Base-by-base conservation (phyloP, 2,113 vertebrate genomes). In the Chauna torquata region DNA sequence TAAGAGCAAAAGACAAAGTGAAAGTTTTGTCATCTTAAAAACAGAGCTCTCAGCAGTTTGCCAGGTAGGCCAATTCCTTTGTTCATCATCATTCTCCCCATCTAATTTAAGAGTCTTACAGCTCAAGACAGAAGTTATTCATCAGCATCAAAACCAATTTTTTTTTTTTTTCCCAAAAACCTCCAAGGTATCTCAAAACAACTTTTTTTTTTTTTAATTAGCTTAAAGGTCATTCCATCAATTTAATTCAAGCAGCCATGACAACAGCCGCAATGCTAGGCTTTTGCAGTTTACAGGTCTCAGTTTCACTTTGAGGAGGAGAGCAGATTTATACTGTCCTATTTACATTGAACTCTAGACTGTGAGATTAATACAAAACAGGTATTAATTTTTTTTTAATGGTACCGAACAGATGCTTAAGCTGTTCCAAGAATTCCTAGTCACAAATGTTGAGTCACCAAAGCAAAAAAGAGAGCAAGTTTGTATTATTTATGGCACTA, bases 371-470 rank as follows among this genome's bases (percentile, higher is more conserved):
- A 93, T 82, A 71, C 16, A 61, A 74, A 87, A 82, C 79, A 59
- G 57, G 54, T 66, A 83, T 80, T 79, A 83, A 59, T 57, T 54
- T 34, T 71, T 71, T 88, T 76, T 84, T 79, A 8, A 81, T 49
- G 88, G 89, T 38, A n/a, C 28, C 45, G 72, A 96, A 88, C 79
- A 97, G 95, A 95, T 82, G 81, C 93, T 95, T 91, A 93, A 88
- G 69, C 88, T 90, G 78, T 85, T 96, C 86, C 75, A 88, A 88
- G 90, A 86, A 84, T 38, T 92, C 54, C 92, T 36, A 93, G 72
- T 90, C 65, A 89, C 77, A 96, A 97, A 88, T 4, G 74, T 92
- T 95, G 92, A 96, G 80, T 89, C 92, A 96, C 88, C 20, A 27
- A 59, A 86, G 40, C 44, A 25, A 42, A 32, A 64, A 6, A 38